Base-by-base conservation (phyloP, 2,797 vertebrate genomes). In the Champsocephalus gunnari region DNA sequence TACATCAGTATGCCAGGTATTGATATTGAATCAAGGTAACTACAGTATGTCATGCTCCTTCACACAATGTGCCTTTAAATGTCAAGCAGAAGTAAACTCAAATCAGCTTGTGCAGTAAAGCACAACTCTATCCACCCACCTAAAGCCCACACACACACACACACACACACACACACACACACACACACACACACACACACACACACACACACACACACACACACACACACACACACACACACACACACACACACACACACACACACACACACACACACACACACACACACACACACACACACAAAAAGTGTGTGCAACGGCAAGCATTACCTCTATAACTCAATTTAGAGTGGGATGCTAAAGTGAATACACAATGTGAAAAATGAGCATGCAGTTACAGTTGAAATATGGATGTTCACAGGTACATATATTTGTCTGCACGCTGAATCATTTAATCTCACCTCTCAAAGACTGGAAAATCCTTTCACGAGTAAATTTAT, bases 401-500 rank as follows among this genome's bases (percentile, higher is more conserved):
- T 16, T 93, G 90, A 93, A 93, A 94, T 92, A 94, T 91, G 87
- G 84, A 88, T 77, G 81, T 81, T 90, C 86, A 82, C 76, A 83
- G 82, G 76, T 89, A 88, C 83, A 79, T 87, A 92, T 88, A 93
- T 92, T 92, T 91, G 86, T 93, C 89, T 88, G 85, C 77, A 83
- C 45, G 65, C 83, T 77, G 84, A 90, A 92, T 93, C 91, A 89
- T 89, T 93, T 93, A 89, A 94, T 93, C 88, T 92, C 80, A 80
- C 77, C 84, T 88, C 83, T 89, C 86, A 79, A 83, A 88, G 66
- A 75, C 77, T 71, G 60, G 69, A 82, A 83, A 86, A 89, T 81
- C 80, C 73, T 85, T 84, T 75, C 71, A 75, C 76, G 70, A 78
- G 76, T 81, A 82, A 89, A 92, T 93, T 87, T 87, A 90, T 88